Conservation (phyloP, 2,113 vertebrate genomes). For the Casuarius casuarius region DNA sequence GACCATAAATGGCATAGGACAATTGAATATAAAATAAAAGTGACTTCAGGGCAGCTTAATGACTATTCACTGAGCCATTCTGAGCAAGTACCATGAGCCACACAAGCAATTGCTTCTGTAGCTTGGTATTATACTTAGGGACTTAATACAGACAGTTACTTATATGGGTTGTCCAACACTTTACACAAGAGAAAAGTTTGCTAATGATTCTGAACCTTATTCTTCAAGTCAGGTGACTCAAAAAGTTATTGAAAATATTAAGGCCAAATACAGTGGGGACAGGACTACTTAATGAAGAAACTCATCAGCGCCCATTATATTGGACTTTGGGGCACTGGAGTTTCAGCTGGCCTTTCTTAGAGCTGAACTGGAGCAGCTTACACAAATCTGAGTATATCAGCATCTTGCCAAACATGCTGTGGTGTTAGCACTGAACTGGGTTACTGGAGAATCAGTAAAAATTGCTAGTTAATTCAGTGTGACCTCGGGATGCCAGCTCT, state of each 20-base stretch:
- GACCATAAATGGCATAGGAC: background rate
- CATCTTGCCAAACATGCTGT: rapidly evolving
- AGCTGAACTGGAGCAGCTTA: background rate
- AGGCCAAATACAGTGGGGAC: rapidly evolving
- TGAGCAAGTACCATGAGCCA: background rate
- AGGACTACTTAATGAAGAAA: background rate
- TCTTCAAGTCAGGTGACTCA: background rate
- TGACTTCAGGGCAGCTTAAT: background rate
- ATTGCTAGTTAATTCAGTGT: background rate
- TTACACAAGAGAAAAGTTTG: background rate
- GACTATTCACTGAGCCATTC: background rate
- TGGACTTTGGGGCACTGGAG: background rate
- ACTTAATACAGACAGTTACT: background rate
- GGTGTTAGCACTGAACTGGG: background rate
- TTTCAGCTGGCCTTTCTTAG: background rate
- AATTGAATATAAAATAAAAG: background rate
- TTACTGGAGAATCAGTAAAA: background rate
- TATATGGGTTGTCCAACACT: rapidly evolving
- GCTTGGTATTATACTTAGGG: background rate
- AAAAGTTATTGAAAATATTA: background rate
- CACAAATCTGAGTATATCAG: too few species aligned
- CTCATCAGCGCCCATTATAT: background rate
- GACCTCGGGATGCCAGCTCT: background rate
- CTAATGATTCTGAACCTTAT: background rate
- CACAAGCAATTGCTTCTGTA: background rate